A percentile compares a stretch with the other conserved stretches of the same genome.
Evolutionary conservation across 2,888 invertebrate genomes (phyloP).

Genomic region (Cryptocephalus moraei): DNA sequence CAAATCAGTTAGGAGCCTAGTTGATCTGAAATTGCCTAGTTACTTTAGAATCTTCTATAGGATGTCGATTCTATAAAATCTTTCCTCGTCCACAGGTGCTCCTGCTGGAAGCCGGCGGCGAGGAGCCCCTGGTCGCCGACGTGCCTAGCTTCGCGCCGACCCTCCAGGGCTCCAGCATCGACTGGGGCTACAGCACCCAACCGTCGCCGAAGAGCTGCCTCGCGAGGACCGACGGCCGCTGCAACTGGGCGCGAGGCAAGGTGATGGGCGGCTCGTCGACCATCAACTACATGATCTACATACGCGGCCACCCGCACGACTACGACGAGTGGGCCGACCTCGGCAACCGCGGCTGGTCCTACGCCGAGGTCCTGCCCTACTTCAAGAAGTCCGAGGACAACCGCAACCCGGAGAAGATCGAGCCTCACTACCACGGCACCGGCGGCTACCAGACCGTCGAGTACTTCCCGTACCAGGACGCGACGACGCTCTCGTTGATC

Average conservation of each 20-base stretch:
- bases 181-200: constrained; percentile 62
- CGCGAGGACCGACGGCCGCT: constrained; percentile 46
- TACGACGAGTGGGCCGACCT: constrained; percentile 55
- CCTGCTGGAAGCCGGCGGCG: constrained; percentile 55
- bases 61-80: too few species aligned
- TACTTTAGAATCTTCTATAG: too few species aligned
- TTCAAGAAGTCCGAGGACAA: constrained; percentile 59
- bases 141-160: constrained; percentile 55
- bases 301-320: constrained; percentile 48
- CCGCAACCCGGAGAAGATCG: constrained; percentile 43
- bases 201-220: constrained; percentile 51
- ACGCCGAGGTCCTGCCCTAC: constrained; percentile 55
- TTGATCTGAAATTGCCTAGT: too few species aligned
- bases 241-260: constrained; percentile 52
- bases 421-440: constrained; percentile 47
- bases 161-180: constrained; percentile 51
- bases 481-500: constrained; percentile 46
- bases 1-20: too few species aligned
- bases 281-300: constrained; percentile 58
- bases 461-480: constrained; percentile 51
- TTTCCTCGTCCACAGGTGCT: constrained; percentile 40
- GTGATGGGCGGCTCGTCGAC: constrained; percentile 59
- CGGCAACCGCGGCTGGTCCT: constrained; percentile 56
- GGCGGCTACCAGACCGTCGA: constrained; percentile 57
- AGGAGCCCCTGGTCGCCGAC: constrained; percentile 55